Evolutionary conservation across 2,113 vertebrate species (phyloP).

Genomic region (Bubo scandiacus): DNA sequence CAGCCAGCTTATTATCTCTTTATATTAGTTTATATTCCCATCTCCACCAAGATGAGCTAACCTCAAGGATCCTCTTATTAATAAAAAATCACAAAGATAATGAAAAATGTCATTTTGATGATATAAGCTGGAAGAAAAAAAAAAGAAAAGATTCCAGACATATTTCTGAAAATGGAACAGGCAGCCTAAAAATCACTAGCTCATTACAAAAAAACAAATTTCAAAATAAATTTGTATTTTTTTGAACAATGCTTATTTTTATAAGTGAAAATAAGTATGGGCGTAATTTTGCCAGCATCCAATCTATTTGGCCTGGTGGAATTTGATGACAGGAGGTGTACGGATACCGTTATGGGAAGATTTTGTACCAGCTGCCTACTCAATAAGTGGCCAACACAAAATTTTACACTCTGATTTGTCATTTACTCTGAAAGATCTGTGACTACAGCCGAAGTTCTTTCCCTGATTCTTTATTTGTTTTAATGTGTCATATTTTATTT

Average conservation of each 20-base stretch:
- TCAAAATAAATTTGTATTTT: background rate
- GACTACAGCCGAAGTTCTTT: background rate
- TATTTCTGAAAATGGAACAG: background rate
- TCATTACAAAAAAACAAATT: background rate
- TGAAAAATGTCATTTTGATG: background rate
- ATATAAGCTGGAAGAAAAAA: background rate
- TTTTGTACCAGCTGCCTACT: background rate
- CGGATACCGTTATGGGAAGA: background rate
- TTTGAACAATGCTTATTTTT: background rate
- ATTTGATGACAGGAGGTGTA: background rate
- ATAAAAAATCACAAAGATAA: background rate
- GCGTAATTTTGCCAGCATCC: background rate
- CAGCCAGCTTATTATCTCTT: background rate
- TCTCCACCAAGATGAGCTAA: background rate
- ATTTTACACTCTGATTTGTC: background rate
- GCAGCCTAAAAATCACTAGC: background rate
- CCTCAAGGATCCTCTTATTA: background rate
- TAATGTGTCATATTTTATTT: background rate
- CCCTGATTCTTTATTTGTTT: background rate
- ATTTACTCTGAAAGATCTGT: background rate
- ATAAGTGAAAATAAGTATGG: background rate
- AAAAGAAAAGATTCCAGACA: background rate
- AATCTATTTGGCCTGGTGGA: background rate
- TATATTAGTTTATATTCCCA: background rate
- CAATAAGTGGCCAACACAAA: background rate